Conservation (phyloP, 2,888 invertebrate genomes). For the Drosophila subquinaria region DNA sequence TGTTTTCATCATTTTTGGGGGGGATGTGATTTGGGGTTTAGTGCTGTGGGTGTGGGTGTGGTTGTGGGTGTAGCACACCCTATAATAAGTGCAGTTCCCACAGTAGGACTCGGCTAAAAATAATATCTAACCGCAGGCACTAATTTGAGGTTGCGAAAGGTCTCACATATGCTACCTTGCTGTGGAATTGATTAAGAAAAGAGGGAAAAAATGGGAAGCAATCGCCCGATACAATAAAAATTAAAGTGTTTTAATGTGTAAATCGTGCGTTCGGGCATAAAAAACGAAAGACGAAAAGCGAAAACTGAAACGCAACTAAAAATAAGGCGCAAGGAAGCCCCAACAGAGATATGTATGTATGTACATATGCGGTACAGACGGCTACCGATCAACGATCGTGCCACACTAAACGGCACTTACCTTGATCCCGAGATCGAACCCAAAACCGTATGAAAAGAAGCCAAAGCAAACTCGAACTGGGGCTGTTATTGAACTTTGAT, state of each 20-base stretch:
- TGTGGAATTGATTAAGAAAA: constrained; percentile 62
- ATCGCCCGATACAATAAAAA: constrained; percentile 69
- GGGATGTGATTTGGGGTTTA: constrained; percentile 2
- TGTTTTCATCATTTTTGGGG: constrained; percentile 11
- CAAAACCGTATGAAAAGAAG: constrained; percentile 50
- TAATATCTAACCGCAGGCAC: constrained; percentile 62
- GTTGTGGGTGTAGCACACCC: constrained; percentile 56
- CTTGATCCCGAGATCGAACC: constrained; percentile 66
- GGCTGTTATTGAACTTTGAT: constrained; percentile 75
- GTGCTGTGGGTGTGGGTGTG: constrained; percentile 13
- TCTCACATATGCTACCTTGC: constrained; percentile 68
- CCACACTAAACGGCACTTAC: constrained; percentile 78
- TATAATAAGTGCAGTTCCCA: constrained; percentile 69
- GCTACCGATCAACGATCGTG: constrained; percentile 72
- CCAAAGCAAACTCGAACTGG: constrained; percentile 61
- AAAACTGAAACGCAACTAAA: constrained; percentile 40
- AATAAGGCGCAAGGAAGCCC: constrained; percentile 65
- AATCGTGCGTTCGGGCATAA: constrained; percentile 81
- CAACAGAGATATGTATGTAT: constrained; percentile 34
- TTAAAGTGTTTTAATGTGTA: constrained; percentile 83
- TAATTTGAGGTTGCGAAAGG: constrained; percentile 79
- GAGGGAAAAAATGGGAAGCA: constrained; percentile 54
- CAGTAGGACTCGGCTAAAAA: constrained; percentile 65
- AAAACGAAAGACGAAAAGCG: constrained; percentile 37
- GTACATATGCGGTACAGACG: constrained; percentile 17